Evolutionary conservation across 2,888 invertebrate genomes (phyloP).

Genomic region (Drosophila trichaetosa): DNA sequence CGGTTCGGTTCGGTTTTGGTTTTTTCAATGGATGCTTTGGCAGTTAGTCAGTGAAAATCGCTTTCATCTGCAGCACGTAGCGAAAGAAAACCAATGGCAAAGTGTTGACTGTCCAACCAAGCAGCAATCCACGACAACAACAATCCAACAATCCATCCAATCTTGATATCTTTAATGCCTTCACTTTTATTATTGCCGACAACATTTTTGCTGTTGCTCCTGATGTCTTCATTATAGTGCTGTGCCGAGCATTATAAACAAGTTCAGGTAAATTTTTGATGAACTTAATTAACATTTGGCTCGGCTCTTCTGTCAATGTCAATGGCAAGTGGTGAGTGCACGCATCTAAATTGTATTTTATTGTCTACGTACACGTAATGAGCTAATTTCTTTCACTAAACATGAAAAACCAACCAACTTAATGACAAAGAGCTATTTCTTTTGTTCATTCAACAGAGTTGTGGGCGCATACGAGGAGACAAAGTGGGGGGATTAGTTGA

Average conservation of each 20-base stretch:
- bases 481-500: conserved; percentile 24
- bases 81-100: conserved; percentile 37
- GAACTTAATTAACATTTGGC: conserved; percentile 76
- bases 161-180: conserved; percentile 50
- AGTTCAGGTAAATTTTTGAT: conserved; percentile 51
- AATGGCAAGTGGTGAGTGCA: conserved; percentile 55
- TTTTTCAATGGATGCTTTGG: conserved; percentile 19
- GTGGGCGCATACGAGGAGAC: background rate
- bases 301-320: conserved; percentile 74
- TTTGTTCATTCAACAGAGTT: conserved; percentile 35
- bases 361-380: conserved; percentile 37
- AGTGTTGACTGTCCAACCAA: conserved; percentile 27
- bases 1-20: conserved; percentile 20
- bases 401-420: conserved; percentile 21
- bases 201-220: conserved; percentile 37
- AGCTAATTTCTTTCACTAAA: conserved; percentile 59
- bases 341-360: conserved; percentile 42
- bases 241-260: conserved; percentile 6
- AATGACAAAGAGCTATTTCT: conserved; percentile 33
- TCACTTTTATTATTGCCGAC: conserved; percentile 67
- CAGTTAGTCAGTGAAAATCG: conserved; percentile 53
- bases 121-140: background rate
- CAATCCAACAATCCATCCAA: conserved; percentile 27
- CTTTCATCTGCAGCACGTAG: conserved; percentile 57
- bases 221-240: conserved; percentile 63